These are phyloP conservation scores for Plutella xylostella DNA, from an alignment of 2,888 invertebrate species.

Conservation along the genomic window DNA sequence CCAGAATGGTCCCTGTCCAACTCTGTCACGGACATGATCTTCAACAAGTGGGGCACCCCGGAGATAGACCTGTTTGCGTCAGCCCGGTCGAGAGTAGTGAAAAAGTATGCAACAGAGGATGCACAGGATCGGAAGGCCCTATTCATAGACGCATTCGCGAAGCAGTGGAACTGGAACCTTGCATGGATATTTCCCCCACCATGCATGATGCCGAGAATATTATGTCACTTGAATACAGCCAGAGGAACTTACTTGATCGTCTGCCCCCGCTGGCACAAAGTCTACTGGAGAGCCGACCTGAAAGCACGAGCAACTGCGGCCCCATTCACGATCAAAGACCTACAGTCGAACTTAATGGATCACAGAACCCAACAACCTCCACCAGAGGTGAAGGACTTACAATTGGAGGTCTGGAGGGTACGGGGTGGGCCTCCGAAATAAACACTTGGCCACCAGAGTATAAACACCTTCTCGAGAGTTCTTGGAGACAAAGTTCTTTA, in stretches of 20 bases:
- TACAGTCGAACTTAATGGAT: neutral
- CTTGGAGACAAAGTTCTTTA: neutral
- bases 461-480: neutral
- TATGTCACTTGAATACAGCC: neutral
- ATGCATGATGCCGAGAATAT: constrained; percentile 16
- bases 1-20: neutral
- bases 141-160: constrained; percentile 19
- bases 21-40: neutral
- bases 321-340: neutral
- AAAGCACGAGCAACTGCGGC: neutral
- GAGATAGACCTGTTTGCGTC: neutral
- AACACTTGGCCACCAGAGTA: neutral
- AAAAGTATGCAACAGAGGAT: constrained; percentile 3
- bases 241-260: neutral
- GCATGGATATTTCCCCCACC: constrained; percentile 23
- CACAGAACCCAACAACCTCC: neutral
- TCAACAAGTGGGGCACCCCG: neutral
- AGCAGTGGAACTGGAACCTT: constrained; percentile 13
- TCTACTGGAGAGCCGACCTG: constrained; percentile 15
- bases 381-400: neutral
- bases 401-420: neutral
- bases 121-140: constrained; percentile 6
- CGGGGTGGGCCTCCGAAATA: neutral
- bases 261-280: constrained; percentile 18
- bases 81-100: constrained; percentile 2